Conservation (phyloP, 53 echinoderm and acorn worm species). For the Crossaster papposus region DNA sequence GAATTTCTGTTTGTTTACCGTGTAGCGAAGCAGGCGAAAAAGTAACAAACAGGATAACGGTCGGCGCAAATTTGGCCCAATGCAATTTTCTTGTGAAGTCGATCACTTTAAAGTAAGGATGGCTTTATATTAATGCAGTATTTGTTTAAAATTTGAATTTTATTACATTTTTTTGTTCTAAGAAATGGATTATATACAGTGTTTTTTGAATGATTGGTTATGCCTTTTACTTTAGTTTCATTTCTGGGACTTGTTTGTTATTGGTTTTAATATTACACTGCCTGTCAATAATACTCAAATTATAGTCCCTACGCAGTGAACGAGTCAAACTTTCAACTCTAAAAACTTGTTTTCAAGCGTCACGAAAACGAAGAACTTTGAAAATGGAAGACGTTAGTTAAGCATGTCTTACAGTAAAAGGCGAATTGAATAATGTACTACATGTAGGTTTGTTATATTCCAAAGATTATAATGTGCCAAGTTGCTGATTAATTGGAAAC, state of each 20-base stretch:
- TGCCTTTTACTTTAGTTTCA: not conserved
- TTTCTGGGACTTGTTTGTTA: not conserved
- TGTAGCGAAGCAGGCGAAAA: not conserved
- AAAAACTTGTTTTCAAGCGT: not conserved
- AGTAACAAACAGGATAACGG: not conserved
- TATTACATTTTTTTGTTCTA: not conserved
- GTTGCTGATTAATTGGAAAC: constrained; percentile 37
- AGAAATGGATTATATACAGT: not conserved
- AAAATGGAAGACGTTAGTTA: not conserved
- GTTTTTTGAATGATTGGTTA: not conserved
- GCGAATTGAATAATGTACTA: constrained; percentile 35
- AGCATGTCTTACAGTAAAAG: not conserved
- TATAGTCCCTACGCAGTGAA: constrained; percentile 17
- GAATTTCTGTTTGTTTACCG: constrained; percentile 1
- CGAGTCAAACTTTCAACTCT: not conserved
- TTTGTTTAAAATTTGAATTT: constrained; percentile 36
- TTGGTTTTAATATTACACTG: constrained; percentile 9
- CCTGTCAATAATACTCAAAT: not conserved
- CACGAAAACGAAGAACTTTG: not conserved
- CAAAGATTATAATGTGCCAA: constrained; percentile 47
- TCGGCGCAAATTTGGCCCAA: not conserved
- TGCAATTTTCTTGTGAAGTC: constrained; percentile 4
- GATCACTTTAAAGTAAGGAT: not conserved
- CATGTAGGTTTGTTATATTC: constrained; percentile 57
- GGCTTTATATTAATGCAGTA: constrained; percentile 11